A percentile compares a stretch with the other conserved stretches of the same genome.
These are phyloP conservation scores for Chironomus striatipennis DNA, from an alignment of 1,140 invertebrate genomes.

Conservation along the genomic window DNA sequence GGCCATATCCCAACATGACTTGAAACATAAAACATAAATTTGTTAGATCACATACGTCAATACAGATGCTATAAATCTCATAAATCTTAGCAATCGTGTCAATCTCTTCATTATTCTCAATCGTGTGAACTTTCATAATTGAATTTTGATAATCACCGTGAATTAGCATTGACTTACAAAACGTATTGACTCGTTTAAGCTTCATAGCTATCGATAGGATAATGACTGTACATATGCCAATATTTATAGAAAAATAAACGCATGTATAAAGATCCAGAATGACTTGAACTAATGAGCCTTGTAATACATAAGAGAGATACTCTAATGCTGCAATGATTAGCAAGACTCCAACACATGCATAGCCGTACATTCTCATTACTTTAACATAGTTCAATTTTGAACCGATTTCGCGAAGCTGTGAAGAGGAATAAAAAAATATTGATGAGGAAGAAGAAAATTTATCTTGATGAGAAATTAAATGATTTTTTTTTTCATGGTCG, in stretches of 20 bases:
- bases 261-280: background rate
- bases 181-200: background rate
- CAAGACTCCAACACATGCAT: background rate
- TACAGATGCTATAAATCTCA: background rate
- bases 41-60: background rate
- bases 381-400: background rate
- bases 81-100: background rate
- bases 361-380: background rate
- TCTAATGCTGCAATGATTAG: background rate
- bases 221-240: background rate
- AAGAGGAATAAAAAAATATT: background rate
- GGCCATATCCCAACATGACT: background rate
- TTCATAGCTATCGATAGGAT: background rate
- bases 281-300: background rate
- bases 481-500: too few relatives aligned
- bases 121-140: background rate
- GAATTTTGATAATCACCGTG: background rate
- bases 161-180: background rate
- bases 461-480: too few relatives aligned
- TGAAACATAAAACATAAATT: background rate
- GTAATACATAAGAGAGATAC: background rate
- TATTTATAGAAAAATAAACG: background rate
- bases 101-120: background rate
- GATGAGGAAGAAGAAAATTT: too few relatives aligned
- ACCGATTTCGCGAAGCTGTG: background rate